phyloP scores from a whole-genome alignment of 2,113 vertebrate species.

The Donacobius atricapilla region DNA sequence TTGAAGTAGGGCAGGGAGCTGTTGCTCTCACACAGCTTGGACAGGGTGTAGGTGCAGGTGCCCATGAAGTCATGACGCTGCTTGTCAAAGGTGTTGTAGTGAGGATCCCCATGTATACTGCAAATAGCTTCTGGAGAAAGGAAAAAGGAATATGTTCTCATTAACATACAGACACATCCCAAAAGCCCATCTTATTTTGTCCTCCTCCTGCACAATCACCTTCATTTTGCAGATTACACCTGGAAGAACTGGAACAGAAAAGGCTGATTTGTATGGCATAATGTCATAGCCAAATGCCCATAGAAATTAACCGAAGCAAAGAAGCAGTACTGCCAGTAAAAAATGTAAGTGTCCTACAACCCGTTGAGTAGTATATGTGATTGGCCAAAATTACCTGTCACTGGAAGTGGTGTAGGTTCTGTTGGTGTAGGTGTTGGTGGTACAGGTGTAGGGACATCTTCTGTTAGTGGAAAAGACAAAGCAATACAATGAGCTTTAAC shows the following conservation, averaged over 20 bases:
- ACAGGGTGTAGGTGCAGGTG: slow-evolving; percentile 41
- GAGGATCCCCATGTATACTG: slow-evolving; percentile 11
- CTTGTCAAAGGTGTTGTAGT: slow-evolving; percentile 53
- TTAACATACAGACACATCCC: not conserved
- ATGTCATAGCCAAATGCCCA: not conserved
- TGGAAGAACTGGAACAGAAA: not conserved
- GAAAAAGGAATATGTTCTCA: not conserved
- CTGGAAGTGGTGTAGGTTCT: not conserved
- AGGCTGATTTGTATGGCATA: not conserved
- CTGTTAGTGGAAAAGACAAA: not conserved
- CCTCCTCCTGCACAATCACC: not conserved
- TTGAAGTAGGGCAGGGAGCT: slow-evolving; percentile 48
- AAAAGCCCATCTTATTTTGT: not conserved
- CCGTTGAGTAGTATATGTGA: not conserved
- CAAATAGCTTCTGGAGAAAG: not conserved
- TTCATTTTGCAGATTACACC: not conserved
- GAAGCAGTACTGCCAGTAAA: not conserved
- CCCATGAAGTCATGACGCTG: slow-evolving; percentile 50
- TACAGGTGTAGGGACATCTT: not conserved
- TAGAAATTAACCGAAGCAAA: not conserved
- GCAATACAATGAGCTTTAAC: not conserved
- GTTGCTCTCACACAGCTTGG: not conserved
- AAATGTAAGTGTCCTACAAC: not conserved
- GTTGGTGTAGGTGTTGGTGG: not conserved
- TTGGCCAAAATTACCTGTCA: slow-evolving; percentile 9